Conservation (phyloP, 2,113 vertebrate genomes). For the Cacatua alba region DNA sequence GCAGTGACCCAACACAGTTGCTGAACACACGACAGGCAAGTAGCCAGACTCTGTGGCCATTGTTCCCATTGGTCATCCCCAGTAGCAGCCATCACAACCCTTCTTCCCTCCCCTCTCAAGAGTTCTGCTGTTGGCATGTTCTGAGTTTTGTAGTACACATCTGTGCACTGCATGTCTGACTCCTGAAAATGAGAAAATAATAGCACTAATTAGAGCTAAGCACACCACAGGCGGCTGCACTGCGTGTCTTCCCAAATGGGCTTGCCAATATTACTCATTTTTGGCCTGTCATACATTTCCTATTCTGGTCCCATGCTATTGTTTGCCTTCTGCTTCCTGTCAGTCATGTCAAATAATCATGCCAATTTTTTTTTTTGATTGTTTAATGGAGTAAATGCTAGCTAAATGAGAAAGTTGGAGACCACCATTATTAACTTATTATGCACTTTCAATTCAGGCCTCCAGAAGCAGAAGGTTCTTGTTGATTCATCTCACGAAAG, state of each 20-base stretch:
- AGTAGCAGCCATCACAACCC: neutral
- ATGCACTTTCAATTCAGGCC: neutral
- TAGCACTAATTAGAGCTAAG: neutral
- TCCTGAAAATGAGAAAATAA: neutral
- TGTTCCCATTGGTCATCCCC: accelerated
- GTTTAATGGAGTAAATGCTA: neutral
- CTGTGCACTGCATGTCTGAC: neutral
- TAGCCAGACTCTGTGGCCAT: accelerated
- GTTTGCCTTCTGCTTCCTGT: neutral
- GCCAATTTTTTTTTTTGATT: neutral
- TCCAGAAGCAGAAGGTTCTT: neutral
- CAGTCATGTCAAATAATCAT: neutral
- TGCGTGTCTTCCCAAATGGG: neutral
- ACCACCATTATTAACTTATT: neutral
- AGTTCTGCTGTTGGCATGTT: neutral
- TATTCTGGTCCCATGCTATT: neutral
- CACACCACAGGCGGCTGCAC: neutral
- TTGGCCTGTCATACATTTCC: neutral
- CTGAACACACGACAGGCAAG: neutral
- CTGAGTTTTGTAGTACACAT: accelerated
- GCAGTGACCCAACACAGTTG: neutral
- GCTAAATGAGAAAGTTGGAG: neutral
- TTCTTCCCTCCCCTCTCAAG: accelerated
- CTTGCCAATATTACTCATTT: neutral
- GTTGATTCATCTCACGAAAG: neutral